A percentile compares a stretch with the other conserved stretches of the same genome.
Conservation (phyloP, 2,888 invertebrate species). For the Fragum fragum region DNA sequence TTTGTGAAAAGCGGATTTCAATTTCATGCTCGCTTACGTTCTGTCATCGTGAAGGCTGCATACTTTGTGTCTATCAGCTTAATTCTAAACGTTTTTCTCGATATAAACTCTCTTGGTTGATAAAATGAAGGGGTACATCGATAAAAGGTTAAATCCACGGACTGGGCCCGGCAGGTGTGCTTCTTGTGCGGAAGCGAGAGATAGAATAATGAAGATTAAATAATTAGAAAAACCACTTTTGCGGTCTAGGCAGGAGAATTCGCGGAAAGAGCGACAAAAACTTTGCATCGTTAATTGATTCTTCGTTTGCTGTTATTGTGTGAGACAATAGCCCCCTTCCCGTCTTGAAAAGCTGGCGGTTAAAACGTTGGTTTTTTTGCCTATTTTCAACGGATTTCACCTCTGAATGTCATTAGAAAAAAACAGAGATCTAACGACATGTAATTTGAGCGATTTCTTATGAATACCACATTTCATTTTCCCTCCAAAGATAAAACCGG, state of each 20-base stretch:
- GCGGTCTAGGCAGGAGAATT: background rate
- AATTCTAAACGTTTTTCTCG: too few relatives aligned
- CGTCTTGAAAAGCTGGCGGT: background rate
- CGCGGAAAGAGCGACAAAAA: background rate
- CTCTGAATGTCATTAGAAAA: too few relatives aligned
- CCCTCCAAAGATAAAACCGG: too few relatives aligned
- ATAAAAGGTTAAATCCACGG: background rate
- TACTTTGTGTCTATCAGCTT: too few relatives aligned
- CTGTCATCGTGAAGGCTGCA: too few relatives aligned
- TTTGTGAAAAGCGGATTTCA: too few relatives aligned
- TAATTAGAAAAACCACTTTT: background rate
- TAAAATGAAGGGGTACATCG: background rate
- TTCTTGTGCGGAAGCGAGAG: background rate
- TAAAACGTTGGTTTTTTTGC: background rate
- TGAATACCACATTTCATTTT: too few relatives aligned
- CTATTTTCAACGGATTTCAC: background rate
- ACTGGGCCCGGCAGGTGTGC: background rate
- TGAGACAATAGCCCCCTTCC: background rate
- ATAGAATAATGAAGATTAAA: slow-evolving; percentile 3
- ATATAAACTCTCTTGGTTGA: too few relatives aligned
- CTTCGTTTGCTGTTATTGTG: background rate
- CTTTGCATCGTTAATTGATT: background rate
- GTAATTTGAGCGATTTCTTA: too few relatives aligned
- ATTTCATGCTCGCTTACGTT: too few relatives aligned
- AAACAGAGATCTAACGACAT: too few relatives aligned